A percentile compares a stretch with the other conserved stretches of the same genome.
Evolutionary conservation across 2,113 vertebrate genomes (phyloP).

Genomic region (Burhinus bistriatus): DNA sequence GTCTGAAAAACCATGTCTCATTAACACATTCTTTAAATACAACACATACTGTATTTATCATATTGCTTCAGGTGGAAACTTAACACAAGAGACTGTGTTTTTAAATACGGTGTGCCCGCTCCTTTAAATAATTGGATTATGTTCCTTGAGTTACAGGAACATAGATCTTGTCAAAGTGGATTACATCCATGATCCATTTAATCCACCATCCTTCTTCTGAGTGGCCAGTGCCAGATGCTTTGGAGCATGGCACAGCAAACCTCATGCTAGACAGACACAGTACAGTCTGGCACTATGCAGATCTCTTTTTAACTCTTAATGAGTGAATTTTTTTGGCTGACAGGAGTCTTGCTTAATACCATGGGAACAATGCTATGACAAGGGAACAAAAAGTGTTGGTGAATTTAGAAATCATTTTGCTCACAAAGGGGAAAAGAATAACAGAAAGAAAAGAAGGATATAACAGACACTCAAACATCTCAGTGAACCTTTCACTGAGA

Average conservation of each 20-base stretch:
- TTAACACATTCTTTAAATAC: not conserved
- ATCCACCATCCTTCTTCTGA: not conserved
- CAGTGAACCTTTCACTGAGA: not conserved
- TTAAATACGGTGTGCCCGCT: not conserved
- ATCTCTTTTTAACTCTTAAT: slow-evolving; percentile 4
- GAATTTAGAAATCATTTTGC: not conserved
- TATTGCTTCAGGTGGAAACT: not conserved
- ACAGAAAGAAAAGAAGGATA: not conserved
- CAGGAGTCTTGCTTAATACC: not conserved
- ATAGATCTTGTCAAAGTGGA: slow-evolving; percentile 46
- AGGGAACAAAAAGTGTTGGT: not conserved
- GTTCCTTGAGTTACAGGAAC: not conserved
- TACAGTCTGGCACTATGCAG: not conserved
- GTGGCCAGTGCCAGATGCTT: slow-evolving; percentile 37
- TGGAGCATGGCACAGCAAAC: not conserved
- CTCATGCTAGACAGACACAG: not conserved
- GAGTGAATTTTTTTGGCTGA: not conserved
- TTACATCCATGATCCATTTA: slow-evolving; percentile 39
- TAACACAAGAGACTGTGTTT: not conserved
- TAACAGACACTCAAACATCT: not conserved
- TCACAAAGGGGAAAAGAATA: not conserved
- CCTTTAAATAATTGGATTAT: slow-evolving; percentile 48
- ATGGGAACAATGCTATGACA: not conserved
- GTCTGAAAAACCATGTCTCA: not conserved
- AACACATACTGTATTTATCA: not conserved